Conservation (phyloP, 92 coral and sea anemone genomes). For the Phenganax marumi region DNA sequence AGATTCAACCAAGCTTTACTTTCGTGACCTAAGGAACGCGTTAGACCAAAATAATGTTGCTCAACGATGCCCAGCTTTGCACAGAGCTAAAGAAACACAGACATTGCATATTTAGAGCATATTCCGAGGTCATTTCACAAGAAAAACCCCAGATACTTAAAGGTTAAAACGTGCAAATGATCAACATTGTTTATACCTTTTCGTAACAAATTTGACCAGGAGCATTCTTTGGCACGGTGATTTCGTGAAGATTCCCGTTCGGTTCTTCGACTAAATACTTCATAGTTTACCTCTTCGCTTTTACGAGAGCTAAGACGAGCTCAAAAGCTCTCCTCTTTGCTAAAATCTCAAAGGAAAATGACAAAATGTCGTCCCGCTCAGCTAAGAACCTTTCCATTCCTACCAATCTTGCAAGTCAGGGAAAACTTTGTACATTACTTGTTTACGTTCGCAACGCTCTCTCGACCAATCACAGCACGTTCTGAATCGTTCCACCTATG, state of each 20-base stretch:
- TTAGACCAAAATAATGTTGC: conserved; percentile 92
- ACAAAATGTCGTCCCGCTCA: too few relatives aligned
- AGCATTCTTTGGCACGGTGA: conserved; percentile 82
- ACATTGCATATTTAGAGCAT: background rate
- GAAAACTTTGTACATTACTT: conserved; percentile 39
- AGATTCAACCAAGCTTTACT: conserved; percentile 88
- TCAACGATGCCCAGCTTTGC: conserved; percentile 82
- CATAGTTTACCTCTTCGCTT: conserved; percentile 53
- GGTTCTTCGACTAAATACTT: conserved; percentile 83
- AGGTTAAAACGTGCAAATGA: background rate
- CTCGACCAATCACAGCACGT: conserved; percentile 25
- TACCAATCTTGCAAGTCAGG: conserved; percentile 19
- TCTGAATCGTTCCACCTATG: background rate
- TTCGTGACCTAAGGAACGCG: conserved; percentile 70
- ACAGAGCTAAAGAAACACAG: conserved; percentile 66
- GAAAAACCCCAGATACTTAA: background rate
- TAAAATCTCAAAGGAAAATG: background rate
- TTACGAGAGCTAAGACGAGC: conserved; percentile 8
- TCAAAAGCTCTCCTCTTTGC: background rate
- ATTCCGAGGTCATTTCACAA: background rate
- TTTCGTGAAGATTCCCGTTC: conserved; percentile 83
- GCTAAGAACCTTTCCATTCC: too few relatives aligned
- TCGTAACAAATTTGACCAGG: conserved; percentile 92
- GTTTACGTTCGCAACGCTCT: conserved; percentile 21
- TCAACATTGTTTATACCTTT: conserved; percentile 62